phyloP scores from a whole-genome alignment of 2,888 invertebrate species.

The Drosophila stalkeri region DNA sequence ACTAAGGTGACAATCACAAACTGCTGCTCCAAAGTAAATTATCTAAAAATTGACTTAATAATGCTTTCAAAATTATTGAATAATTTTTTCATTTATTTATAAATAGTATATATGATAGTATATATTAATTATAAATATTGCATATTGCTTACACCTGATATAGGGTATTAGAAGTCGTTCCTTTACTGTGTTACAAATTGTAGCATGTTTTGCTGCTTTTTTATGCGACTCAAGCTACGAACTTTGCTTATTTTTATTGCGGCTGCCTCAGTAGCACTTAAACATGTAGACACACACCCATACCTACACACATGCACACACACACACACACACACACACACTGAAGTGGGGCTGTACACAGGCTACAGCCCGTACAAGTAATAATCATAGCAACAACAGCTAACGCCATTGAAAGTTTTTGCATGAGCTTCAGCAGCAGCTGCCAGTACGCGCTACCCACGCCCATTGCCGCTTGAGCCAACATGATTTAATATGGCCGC shows the following conservation, averaged over 20 bases:
- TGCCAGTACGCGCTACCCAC: constrained; percentile 12
- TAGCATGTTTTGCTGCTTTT: constrained; percentile 36
- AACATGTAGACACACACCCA: constrained; percentile 19
- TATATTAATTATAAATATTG: background rate
- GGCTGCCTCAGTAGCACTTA: constrained; percentile 55
- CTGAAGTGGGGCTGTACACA: constrained; percentile 52
- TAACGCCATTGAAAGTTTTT: constrained; percentile 73
- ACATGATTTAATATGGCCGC: constrained; percentile 68
- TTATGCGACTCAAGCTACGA: constrained; percentile 25
- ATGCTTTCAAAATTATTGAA: too few species aligned
- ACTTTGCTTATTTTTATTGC: constrained; percentile 67
- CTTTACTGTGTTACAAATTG: background rate
- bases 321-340: constrained; percentile 7
- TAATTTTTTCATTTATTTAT: too few species aligned
- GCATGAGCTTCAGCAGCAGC: constrained; percentile 46
- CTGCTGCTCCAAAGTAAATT: too few species aligned
- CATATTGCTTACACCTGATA: background rate
- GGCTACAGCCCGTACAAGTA: constrained; percentile 50
- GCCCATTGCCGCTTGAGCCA: constrained; percentile 1
- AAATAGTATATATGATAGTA: too few species aligned
- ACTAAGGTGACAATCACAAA: too few species aligned
- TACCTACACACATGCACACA: constrained; percentile 11
- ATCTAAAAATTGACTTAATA: too few species aligned
- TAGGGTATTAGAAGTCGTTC: constrained; percentile 32
- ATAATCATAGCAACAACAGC: constrained; percentile 58